These are phyloP conservation scores for Porphyrio hochstetteri DNA, from an alignment of 2,113 vertebrate species.

Conservation along the genomic window DNA sequence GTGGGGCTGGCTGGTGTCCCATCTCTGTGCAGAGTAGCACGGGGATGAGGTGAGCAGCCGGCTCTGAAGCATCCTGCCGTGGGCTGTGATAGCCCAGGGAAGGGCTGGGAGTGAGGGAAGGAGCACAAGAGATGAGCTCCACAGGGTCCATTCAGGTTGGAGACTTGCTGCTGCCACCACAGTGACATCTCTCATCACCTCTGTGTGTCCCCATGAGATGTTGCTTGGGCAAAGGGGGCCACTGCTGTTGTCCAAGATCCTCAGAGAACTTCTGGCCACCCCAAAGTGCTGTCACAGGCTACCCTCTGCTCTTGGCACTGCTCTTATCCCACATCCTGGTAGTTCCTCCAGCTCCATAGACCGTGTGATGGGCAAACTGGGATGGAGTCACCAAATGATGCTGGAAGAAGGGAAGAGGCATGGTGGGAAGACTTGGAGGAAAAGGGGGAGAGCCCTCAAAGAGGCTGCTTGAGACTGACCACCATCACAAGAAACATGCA, in stretches of 20 bases:
- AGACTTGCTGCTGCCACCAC: background rate
- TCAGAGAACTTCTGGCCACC: background rate
- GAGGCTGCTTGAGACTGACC: background rate
- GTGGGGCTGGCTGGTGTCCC: background rate
- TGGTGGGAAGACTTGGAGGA: background rate
- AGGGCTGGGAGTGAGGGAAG: background rate
- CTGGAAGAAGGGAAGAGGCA: background rate
- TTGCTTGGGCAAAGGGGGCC: background rate
- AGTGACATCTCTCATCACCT: accelerated
- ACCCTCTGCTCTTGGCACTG: background rate
- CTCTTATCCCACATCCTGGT: background rate
- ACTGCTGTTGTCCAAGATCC: background rate
- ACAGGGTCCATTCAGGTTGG: background rate
- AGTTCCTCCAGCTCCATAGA: background rate
- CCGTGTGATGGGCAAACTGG: background rate
- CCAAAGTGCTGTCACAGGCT: background rate
- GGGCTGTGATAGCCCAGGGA: background rate
- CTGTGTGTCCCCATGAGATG: no score
- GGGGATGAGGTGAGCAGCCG: accelerated
- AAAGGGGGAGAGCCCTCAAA: background rate
- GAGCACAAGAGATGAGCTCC: background rate
- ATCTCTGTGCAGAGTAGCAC: accelerated
- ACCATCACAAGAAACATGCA: background rate
- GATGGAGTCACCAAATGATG: accelerated
- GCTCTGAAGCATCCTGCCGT: accelerated